Base-by-base conservation (phyloP, 2,888 invertebrate genomes). In the Ochropacha duplaris region DNA sequence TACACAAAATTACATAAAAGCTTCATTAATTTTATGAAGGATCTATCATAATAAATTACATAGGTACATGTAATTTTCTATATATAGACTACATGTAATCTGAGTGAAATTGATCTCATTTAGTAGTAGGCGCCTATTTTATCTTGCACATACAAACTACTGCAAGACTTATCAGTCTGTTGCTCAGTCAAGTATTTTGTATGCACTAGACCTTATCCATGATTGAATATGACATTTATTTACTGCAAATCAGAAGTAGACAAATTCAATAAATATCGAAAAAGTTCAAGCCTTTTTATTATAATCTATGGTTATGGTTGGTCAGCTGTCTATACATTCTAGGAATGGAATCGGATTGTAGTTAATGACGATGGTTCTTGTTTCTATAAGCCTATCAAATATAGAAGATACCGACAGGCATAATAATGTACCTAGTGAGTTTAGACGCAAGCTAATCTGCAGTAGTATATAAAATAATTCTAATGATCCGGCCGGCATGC, bases 401-500 rank as follows among this genome's bases (percentile, higher is more conserved):
- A 68, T 65, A 62, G 31, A 52, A 52, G 59, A 69, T 79, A 80
- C 82, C 22, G 65, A 80, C 62, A 60, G 78, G 82, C 79, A 61
- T 74, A 74, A 63, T 71, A 70, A 72, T 79, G 63, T 70, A 65
- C 72, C 65, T 69, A 72, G 64, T 74, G 73, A 80, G 68, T 82
- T 66, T 76, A 78, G 85, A 84, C 75, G 81, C 79, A 86, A 87
- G 82, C 84, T 83, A 84, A 76, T 78, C 65, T 78, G 81, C 82
- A 86, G 84, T 44, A 44, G 44, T 81, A 72, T 87, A 83, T 79
- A 83, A 88, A 89, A 84, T 80, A 83, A 87, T 82, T 78, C 76
- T 87, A 84, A 79, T 77, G 82, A 84, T 86, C 88, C 88, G 76
- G 83, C 89, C n/a, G n/a, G n/a, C n/a, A 83, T 85, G 84, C 88